A percentile compares a stretch with the other conserved stretches of the same genome.
These are phyloP conservation scores for Mylabris phalerata DNA, from an alignment of 1,140 invertebrate species.

Conservation along the genomic window DNA sequence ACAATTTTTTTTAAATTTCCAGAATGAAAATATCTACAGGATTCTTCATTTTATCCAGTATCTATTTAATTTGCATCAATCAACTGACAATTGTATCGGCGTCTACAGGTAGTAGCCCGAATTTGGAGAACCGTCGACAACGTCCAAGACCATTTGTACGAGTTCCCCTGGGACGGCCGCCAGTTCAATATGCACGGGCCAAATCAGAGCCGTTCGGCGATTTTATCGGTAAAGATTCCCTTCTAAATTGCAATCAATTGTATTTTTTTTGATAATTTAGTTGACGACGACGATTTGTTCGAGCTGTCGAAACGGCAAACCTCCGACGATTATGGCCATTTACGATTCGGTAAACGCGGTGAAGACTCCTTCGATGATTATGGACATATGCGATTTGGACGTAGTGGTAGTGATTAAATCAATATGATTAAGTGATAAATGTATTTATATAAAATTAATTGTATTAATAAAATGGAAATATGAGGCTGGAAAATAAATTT, in stretches of 20 bases:
- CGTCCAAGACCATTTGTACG: slow-evolving; percentile 2
- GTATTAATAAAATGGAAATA: background rate
- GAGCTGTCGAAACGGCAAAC: slow-evolving; percentile 46
- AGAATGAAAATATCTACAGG: slow-evolving; percentile 7
- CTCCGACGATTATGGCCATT: slow-evolving; percentile 58
- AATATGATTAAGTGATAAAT: background rate
- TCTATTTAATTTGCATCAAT: slow-evolving; percentile 2
- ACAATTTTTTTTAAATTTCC: background rate
- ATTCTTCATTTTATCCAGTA: slow-evolving; percentile 4
- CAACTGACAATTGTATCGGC: slow-evolving; percentile 8
- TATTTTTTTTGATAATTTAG: slow-evolving; percentile 15
- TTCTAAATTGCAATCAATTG: background rate
- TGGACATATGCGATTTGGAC: slow-evolving; percentile 61
- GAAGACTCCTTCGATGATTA: slow-evolving; percentile 60
- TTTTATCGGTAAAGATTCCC: slow-evolving; percentile 12
- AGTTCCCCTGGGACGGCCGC: background rate
- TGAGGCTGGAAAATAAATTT: slow-evolving; percentile 9
- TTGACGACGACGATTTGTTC: slow-evolving; percentile 52
- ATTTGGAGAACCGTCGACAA: background rate
- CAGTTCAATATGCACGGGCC: slow-evolving; percentile 5
- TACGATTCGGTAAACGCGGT: slow-evolving; percentile 52
- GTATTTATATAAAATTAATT: background rate
- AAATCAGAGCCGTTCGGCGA: slow-evolving; percentile 18
- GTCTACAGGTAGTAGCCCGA: background rate
- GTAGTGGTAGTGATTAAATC: slow-evolving; percentile 30